Evolutionary conservation across 37 sponge, comb jelly and placozoan species (phyloP).

Genomic region (Ephydatia muelleri): DNA sequence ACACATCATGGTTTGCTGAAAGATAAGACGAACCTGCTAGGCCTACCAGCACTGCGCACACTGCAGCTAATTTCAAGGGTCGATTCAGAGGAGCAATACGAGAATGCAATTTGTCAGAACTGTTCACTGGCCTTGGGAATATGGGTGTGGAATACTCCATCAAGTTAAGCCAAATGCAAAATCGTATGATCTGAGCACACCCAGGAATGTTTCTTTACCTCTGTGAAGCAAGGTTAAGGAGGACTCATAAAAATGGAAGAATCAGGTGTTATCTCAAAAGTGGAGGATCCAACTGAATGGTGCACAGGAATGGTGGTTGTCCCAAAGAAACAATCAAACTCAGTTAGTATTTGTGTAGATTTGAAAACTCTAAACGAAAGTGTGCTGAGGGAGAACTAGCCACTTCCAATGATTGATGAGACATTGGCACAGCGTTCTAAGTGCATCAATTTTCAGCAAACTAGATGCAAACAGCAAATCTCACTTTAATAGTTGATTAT

Average conservation of each 20-base stretch:
- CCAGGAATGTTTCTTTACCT: slow-evolving; percentile 13
- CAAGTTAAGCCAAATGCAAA: not conserved
- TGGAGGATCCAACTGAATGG: slow-evolving; percentile 28
- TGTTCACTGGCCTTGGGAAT: slow-evolving; percentile 38
- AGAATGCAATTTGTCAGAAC: no score
- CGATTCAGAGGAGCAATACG: no score
- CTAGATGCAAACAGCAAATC: slow-evolving; percentile 16
- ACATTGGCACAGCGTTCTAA: slow-evolving; percentile 17
- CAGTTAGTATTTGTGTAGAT: slow-evolving; percentile 21
- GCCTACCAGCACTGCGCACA: no score
- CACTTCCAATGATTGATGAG: slow-evolving; percentile 29
- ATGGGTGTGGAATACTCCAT: slow-evolving; percentile 27
- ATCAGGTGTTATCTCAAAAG: slow-evolving; percentile 33
- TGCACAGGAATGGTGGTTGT: slow-evolving; percentile 52
- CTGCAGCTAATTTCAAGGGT: no score
- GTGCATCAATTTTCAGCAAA: not conserved
- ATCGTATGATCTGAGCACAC: slow-evolving; percentile 4
- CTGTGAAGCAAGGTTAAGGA: slow-evolving; percentile 8
- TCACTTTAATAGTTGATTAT: slow-evolving; percentile 10
- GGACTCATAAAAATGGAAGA: slow-evolving; percentile 21
- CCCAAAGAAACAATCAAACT: slow-evolving; percentile 6
- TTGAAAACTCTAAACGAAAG: slow-evolving; percentile 26
- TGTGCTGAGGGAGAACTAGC: slow-evolving; percentile 5
- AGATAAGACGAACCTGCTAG: no score
- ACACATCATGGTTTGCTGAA: no score